Base-by-base conservation (phyloP, 2,797 vertebrate species). In the Crypturellus tataupa region DNA sequence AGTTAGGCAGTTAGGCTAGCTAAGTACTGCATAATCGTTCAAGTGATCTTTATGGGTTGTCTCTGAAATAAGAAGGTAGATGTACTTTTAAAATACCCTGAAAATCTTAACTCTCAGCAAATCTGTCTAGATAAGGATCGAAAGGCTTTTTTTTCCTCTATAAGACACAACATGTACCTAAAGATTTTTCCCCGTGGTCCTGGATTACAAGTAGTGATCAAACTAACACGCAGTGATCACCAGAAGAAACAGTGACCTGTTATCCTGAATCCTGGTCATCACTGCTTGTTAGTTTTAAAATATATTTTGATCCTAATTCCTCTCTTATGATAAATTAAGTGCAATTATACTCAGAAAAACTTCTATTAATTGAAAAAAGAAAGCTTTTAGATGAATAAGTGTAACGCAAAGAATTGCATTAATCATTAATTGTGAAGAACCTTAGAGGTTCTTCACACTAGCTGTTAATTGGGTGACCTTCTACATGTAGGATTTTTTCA, bases 401-500 rank as follows among this genome's bases (percentile, higher is more conserved):
- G 90, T 67, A 77, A 87, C 68, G 11, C 16, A 65, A 90, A 92
- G 31, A 6, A 39, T 49, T 70, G 3, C 67, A 80, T 75, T 84
- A 82, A 82, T 92, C 83, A 81, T 86, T 68, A 42, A 42, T 15
- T 42, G 40, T 42, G 40, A 42, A 42, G 40, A 42, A 42, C 40
- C 8, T 19, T 84, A 68, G 78, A 62, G 37, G 39, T 35, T 95
- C 73, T 90, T 23, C 90, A 84, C 53, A 80, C 27, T 80, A 49
- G n/a, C 12, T 68, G 25, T 75, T 93, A 79, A 86, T 67, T 80
- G 40, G 29, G 49, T 88, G 78, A 93, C 94, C 89, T 93, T 94
- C 80, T 64, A 7, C 27, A 49, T 46, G 60, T 86, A 94, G 73
- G 78, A 90, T 68, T 76, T 85, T 72, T 80, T 25, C 31, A 23